These are phyloP conservation scores for Megastigmus dorsalis DNA, from an alignment of 2,888 invertebrate species.

Conservation along the genomic window DNA sequence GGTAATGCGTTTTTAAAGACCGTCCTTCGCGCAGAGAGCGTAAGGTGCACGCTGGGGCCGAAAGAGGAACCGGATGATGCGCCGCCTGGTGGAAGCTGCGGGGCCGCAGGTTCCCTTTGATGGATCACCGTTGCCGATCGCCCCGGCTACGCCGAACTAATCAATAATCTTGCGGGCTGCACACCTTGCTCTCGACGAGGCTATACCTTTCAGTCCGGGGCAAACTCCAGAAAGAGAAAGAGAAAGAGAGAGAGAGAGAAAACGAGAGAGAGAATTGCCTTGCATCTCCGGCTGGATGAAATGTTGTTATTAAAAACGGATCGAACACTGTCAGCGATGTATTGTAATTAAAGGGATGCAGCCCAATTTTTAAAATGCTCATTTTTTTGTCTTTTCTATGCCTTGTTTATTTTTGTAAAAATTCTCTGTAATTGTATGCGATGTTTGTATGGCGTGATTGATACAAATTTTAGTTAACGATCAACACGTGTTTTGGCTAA, in stretches of 20 bases:
- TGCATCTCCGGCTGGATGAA: neutral
- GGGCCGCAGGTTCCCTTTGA: slow-evolving; percentile 67
- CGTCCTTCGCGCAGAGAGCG: slow-evolving; percentile 68
- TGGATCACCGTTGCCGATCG: slow-evolving; percentile 73
- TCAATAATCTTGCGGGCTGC: slow-evolving; percentile 67
- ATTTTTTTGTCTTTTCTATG: too few species aligned
- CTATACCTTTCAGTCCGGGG: too few species aligned
- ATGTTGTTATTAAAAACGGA: slow-evolving; percentile 31
- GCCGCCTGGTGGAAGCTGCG: slow-evolving; percentile 50
- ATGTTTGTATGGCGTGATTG: too few species aligned
- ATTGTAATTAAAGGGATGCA: too few species aligned
- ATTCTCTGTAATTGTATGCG: too few species aligned
- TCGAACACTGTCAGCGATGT: slow-evolving; percentile 9
- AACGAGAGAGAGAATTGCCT: too few species aligned
- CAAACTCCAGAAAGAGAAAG: too few species aligned
- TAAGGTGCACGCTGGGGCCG: slow-evolving; percentile 57
- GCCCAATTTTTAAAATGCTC: too few species aligned
- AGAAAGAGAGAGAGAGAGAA: too few species aligned
- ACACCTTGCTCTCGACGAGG: neutral
- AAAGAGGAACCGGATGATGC: slow-evolving; percentile 57
- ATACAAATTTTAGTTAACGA: too few species aligned
- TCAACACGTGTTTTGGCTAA: too few species aligned
- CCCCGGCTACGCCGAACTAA: slow-evolving; percentile 72
- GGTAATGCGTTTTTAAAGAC: slow-evolving; percentile 75
- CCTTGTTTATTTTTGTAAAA: too few species aligned